These are phyloP conservation scores for Neodon shergylaensis DNA, from an alignment of 2,113 vertebrate species.

Conservation along the genomic window DNA sequence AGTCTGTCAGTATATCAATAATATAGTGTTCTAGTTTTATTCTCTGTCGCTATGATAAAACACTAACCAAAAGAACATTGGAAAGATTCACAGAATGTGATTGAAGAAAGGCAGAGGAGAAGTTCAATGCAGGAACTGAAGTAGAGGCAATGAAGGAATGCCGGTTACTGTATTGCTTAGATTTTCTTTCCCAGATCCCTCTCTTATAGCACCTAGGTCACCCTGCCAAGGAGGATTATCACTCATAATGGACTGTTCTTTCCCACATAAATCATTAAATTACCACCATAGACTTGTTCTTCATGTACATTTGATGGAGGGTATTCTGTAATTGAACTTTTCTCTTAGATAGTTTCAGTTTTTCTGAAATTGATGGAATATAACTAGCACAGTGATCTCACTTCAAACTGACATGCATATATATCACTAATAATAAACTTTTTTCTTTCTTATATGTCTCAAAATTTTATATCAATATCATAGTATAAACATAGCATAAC, in stretches of 20 bases:
- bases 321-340: not conserved
- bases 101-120: not conserved
- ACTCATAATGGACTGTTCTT: not conserved
- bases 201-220: not conserved
- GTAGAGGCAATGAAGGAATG: not conserved
- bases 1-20: not conserved
- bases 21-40: not conserved
- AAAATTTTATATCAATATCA: not conserved
- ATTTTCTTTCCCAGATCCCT: not conserved
- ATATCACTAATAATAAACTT: not conserved
- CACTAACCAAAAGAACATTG: not conserved
- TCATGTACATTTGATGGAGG: not conserved
- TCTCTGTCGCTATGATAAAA: not conserved
- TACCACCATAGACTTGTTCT: not conserved
- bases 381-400: not conserved
- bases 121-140: not conserved
- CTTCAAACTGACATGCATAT: too few species aligned
- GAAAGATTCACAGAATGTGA: not conserved
- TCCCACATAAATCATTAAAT: not conserved
- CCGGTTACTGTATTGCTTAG: not conserved
- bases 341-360: not conserved
- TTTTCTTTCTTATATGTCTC: not conserved
- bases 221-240: not conserved
- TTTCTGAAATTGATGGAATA: not conserved
- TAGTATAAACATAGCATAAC: not conserved